These are phyloP conservation scores for Teleogryllus occipitalis DNA, from an alignment of 1,140 invertebrate species.

Conservation along the genomic window DNA sequence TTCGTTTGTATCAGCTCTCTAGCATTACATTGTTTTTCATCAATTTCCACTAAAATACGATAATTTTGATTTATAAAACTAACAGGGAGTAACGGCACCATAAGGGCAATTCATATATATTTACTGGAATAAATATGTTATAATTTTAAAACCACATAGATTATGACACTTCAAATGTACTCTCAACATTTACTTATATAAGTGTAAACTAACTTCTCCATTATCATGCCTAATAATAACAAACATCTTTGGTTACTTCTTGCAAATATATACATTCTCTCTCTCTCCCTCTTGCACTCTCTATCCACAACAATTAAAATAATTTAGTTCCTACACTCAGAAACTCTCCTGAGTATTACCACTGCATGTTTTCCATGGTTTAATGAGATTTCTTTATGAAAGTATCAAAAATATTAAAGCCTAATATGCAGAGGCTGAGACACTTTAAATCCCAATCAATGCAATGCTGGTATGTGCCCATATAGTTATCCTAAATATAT, in stretches of 20 bases:
- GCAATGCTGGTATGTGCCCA: neutral
- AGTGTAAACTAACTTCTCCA: slow-evolving; percentile 1
- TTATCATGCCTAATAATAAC: neutral
- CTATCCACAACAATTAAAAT: slow-evolving; percentile 5
- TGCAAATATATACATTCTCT: slow-evolving; percentile 5
- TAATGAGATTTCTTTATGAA: slow-evolving; percentile 6
- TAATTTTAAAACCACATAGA: slow-evolving; percentile 6
- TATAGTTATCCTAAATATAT: slow-evolving; percentile 2
- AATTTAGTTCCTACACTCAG: neutral
- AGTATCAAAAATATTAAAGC: slow-evolving; percentile 6
- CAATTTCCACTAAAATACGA: neutral
- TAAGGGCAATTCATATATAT: neutral
- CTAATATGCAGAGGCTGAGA: slow-evolving; percentile 3
- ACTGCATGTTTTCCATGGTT: neutral
- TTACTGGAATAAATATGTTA: neutral
- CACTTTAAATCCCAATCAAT: slow-evolving; percentile 1
- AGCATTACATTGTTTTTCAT: neutral
- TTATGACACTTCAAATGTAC: slow-evolving; percentile 5
- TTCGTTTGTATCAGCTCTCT: neutral
- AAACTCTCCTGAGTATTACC: neutral
- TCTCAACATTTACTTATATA: slow-evolving; percentile 2
- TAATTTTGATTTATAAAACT: slow-evolving; percentile 3
- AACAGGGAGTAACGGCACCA: neutral
- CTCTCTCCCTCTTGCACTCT: neutral
- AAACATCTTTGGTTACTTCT: slow-evolving; percentile 5